Percentiles rank a stretch among this genome's conserved stretches.
These are phyloP conservation scores for Mormyrus lacerda DNA, from an alignment of 2,113 vertebrate species.

Conservation along the genomic window DNA sequence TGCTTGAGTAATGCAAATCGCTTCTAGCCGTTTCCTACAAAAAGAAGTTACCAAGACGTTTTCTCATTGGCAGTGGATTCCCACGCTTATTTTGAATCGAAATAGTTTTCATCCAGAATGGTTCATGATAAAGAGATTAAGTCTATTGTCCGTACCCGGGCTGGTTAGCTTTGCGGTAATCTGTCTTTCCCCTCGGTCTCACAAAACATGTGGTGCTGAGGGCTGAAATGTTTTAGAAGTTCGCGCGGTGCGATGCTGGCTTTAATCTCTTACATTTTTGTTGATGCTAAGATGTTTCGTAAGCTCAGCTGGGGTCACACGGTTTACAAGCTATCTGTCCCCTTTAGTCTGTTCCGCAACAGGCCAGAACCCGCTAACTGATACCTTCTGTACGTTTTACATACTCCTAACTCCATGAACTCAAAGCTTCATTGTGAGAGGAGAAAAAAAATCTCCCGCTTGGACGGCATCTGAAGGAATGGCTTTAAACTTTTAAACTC, in stretches of 20 bases:
- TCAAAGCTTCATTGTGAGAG: background rate
- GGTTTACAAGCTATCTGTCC: slow-evolving; percentile 5
- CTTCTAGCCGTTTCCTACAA: slow-evolving; percentile 23
- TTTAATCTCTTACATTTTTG: background rate
- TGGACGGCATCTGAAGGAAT: background rate
- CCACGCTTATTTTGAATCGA: slow-evolving; percentile 19
- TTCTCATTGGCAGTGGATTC: slow-evolving; percentile 19
- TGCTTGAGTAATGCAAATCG: slow-evolving; percentile 9
- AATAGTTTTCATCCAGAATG: background rate
- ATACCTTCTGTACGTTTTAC: background rate
- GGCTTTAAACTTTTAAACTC: slow-evolving; percentile 18
- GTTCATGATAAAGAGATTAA: background rate
- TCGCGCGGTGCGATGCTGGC: background rate
- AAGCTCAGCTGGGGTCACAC: background rate
- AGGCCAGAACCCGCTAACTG: background rate
- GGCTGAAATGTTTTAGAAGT: background rate
- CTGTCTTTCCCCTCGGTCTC: background rate
- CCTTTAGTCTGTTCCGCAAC: background rate
- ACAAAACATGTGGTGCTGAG: background rate
- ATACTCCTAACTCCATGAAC: background rate
- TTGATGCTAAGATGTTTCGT: slow-evolving; percentile 1
- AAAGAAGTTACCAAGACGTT: slow-evolving; percentile 26
- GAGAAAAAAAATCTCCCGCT: background rate
- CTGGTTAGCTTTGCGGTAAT: background rate
- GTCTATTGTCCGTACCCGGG: background rate